These are phyloP conservation scores for Adelges cooleyi DNA, from an alignment of 1,140 invertebrate species.

Conservation along the genomic window DNA sequence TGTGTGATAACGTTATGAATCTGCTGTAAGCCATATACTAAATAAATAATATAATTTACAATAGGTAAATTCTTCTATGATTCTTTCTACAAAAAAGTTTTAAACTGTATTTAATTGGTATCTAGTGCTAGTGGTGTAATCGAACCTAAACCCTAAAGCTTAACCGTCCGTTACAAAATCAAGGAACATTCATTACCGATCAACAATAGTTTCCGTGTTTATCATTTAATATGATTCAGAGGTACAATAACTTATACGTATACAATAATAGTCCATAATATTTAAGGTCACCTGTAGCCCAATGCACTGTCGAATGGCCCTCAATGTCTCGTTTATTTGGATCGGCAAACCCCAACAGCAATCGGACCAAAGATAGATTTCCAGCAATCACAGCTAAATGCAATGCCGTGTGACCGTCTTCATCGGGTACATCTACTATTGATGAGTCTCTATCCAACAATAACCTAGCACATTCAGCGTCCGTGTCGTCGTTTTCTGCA, in stretches of 20 bases:
- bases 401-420: slow-evolving; percentile 85
- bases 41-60: no score
- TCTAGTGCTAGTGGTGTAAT: no score
- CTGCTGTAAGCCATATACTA: background rate
- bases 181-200: no score
- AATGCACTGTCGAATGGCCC: slow-evolving; percentile 91
- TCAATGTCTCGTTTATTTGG: slow-evolving; percentile 83
- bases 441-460: slow-evolving; percentile 63
- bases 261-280: no score
- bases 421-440: slow-evolving; percentile 68
- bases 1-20: background rate
- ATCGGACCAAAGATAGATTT: slow-evolving; percentile 67
- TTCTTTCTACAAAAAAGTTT: no score
- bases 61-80: no score
- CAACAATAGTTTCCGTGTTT: no score
- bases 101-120: no score
- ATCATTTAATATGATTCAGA: no score
- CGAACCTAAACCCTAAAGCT: no score
- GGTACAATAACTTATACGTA: no score
- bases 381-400: slow-evolving; percentile 88
- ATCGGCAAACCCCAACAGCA: slow-evolving; percentile 64
- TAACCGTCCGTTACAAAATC: no score
- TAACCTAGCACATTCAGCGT: slow-evolving; percentile 51
- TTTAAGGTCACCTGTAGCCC: slow-evolving; percentile 80
- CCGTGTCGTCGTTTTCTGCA: slow-evolving; percentile 51